Evolutionary conservation across 2,888 invertebrate genomes (phyloP).

Genomic region (Eurois occulta): DNA sequence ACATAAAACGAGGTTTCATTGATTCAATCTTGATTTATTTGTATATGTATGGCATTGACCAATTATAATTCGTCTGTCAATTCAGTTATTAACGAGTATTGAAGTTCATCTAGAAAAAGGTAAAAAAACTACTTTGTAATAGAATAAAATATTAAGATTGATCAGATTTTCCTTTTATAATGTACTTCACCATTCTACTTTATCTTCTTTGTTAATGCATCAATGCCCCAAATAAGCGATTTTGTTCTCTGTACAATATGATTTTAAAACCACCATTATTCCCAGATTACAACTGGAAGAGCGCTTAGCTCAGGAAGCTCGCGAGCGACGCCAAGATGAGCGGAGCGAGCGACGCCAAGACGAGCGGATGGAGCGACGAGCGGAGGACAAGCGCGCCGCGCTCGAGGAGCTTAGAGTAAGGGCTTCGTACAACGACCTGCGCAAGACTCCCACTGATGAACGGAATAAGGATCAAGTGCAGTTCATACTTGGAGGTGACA

Average conservation of each 20-base stretch:
- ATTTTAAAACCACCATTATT: neutral
- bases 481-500: conserved; percentile 87
- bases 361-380: conserved; percentile 75
- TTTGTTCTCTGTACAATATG: neutral
- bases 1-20: neutral
- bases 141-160: neutral
- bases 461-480: conserved; percentile 83
- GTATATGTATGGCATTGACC: neutral
- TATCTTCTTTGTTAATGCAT: neutral
- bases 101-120: too few relatives aligned
- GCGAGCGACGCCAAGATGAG: conserved; percentile 81
- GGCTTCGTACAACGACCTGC: conserved; percentile 76
- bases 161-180: neutral
- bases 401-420: conserved; percentile 72
- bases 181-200: neutral
- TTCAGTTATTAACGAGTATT: neutral
- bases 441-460: conserved; percentile 83
- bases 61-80: neutral
- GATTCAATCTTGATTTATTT: neutral
- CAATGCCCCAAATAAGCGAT: neutral
- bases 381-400: conserved; percentile 76
- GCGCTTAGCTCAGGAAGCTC: conserved; percentile 85
- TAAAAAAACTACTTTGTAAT: neutral
- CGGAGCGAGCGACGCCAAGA: conserved; percentile 76
- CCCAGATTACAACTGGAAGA: conserved; percentile 86